Base-by-base conservation (phyloP, 2,113 vertebrate species). In the Scolopax mira region DNA sequence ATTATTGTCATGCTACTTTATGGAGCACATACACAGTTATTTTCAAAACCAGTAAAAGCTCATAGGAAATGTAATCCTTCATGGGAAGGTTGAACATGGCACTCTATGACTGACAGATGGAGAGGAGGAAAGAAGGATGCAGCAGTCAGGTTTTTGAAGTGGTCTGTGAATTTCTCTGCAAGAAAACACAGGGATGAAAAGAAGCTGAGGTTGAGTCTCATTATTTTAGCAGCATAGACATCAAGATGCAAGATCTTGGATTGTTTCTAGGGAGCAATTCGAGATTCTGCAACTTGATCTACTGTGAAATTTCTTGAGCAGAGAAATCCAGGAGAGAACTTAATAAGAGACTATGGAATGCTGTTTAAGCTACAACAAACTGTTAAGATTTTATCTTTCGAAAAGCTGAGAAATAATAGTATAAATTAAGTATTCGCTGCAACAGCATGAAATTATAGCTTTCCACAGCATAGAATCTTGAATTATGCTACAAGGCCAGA, bases 321-420 rank as follows among this genome's bases (percentile, higher is more conserved):
- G 35, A 69, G 52, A 79, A 94, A 90, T 73, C 48, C 18, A 58
- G 65, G 15, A 79, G 12, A 69, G 13, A 57, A 39, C 44, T 67
- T 70, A 54, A 8, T 58, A 73, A 80, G n/a, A 94, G 51, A 69
- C 22, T 31, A 85, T 13, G 52, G 10, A 81, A 66, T 48, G 44
- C 48, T 57, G 25, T 67, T 91, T 74, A 86, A 37, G 55, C 33
- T 79, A 62, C 58, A 58, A 64, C 4, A 21, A 44, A 82, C 60
- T 28, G n/a, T 64, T 64, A 91, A 58, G n/a, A 89, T 44, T 89
- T 84, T 75, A 86, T 90, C 46, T 54, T 80, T 77, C 80, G 81
- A 42, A 62, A 13, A 87, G 70, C 60, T 85, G n/a, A 94, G 64
- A 90, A 93, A 49, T 35, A 71, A 85, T 64, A 18, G n/a, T 35